Evolutionary conservation across 1,140 invertebrate genomes (phyloP), one percentile per base, ranked within the genome.

Genomic region (Drosophila insularis): DNA sequence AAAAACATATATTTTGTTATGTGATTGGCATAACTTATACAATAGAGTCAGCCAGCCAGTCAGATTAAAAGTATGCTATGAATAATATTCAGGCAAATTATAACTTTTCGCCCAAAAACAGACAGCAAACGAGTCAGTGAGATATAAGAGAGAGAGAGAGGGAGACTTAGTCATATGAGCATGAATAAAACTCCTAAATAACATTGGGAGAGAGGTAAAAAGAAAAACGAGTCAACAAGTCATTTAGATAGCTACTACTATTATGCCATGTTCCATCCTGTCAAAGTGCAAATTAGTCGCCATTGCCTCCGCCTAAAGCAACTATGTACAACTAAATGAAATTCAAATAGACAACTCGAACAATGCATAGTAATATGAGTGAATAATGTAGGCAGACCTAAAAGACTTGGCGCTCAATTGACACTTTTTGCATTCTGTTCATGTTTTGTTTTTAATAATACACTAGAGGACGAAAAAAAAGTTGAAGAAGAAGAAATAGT

Each of bases 11-110:
- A 85, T 87, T 85, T 81, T 73, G 82, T 76, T 87, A 78, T 81
- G 70, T 85, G 81, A 85, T 87, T 85, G 81, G 82, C 81, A 81
- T 78, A 85, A 87, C 82, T 85, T 87, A 75, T 78, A 78, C 74
- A 85, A 81, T 65, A 68, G 46, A 27, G 5, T 11, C 55, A 58
- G 4, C 31, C 32, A 58, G 14, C 5, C 53, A 55, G 53, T 13
- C 21, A 32, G 68, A 40, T 72, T 46, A 72, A 72, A 68, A 53
- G 37, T 35, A 43, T 14, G 63, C 56, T 50, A 37, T 67, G 32
- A 50, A 67, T 55, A 67, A 66, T 43, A 66, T 59, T 59, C 3
- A n/a, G 7, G 14, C 31, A 58, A 58, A 58, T 58, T 58, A 58
- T 35, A 19, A 37, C 31, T 58, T 58, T 58, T 58, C 6, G 27